Percentiles rank a stretch among this genome's conserved stretches.
Evolutionary conservation across 2,113 vertebrate species (phyloP).

Genomic region (Leucopsar rothschildi): DNA sequence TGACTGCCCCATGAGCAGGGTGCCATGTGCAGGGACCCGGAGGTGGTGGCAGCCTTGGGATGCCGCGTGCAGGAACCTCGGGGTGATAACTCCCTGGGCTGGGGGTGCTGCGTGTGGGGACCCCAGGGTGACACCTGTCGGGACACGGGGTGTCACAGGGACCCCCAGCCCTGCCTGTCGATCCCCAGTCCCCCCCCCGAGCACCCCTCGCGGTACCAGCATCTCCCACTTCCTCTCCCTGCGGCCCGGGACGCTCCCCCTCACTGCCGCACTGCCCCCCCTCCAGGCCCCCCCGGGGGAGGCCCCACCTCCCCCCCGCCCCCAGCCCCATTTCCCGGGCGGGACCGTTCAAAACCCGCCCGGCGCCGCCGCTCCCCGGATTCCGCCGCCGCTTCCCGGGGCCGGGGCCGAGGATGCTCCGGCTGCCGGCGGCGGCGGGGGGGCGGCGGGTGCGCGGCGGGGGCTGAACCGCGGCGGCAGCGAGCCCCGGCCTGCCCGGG

Average conservation of each 20-base stretch:
- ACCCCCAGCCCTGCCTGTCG: not conserved
- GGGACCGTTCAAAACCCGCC: too few species aligned
- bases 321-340: too few species aligned
- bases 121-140: not conserved
- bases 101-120: not conserved
- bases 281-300: not conserved
- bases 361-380: too few species aligned
- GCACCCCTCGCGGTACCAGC: not conserved
- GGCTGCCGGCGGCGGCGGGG: too few species aligned
- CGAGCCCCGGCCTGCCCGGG: too few species aligned
- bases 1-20: accelerated
- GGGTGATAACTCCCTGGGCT: not conserved
- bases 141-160: not conserved
- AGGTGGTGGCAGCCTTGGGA: not conserved
- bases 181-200: not conserved
- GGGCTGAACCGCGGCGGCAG: too few species aligned
- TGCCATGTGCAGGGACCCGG: not conserved
- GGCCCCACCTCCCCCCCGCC: too few species aligned
- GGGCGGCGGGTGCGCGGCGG: too few species aligned
- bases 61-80: not conserved
- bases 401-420: too few species aligned
- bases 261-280: not conserved
- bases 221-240: not conserved
- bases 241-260: not conserved
- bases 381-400: too few species aligned